phyloP scores from a whole-genome alignment of 30 jellyfish, hydroid and myxozoan genomes.

The Euphysa ruthae region DNA sequence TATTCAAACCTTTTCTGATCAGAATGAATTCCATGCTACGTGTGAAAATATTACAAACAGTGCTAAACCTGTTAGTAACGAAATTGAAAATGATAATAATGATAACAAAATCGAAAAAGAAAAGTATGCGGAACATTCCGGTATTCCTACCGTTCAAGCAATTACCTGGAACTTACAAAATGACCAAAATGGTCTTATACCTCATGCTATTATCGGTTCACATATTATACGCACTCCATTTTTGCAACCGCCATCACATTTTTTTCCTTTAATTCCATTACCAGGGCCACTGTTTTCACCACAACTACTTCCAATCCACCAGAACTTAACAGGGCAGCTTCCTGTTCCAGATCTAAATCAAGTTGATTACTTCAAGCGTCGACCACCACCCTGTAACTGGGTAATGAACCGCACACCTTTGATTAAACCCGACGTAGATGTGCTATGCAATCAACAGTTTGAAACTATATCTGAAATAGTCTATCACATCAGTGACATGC shows the following conservation, averaged over 20 bases:
- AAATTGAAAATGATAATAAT: neutral
- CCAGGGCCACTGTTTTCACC: neutral
- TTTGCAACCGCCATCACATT: conserved; percentile 40
- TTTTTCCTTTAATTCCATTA: conserved; percentile 48
- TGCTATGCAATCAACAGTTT: conserved; percentile 55
- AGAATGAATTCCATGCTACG: neutral
- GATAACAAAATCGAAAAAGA: neutral
- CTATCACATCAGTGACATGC: conserved; percentile 78
- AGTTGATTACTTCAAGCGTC: conserved; percentile 23
- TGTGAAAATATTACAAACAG: too few relatives aligned
- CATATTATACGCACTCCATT: conserved; percentile 15
- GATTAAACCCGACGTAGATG: conserved; percentile 19
- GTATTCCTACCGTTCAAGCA: neutral
- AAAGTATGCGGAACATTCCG: neutral
- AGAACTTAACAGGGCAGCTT: neutral
- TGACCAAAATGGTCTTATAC: neutral
- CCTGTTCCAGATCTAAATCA: neutral
- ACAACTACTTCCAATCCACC: conserved; percentile 15
- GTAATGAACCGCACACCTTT: conserved; percentile 2
- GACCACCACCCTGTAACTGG: conserved; percentile 29
- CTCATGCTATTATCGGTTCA: conserved; percentile 15
- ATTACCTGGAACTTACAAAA: conserved; percentile 4
- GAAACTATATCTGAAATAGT: conserved; percentile 62
- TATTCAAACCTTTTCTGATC: neutral
- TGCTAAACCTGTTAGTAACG: too few relatives aligned